Percentiles rank a stretch among this genome's conserved stretches.
Conservation (phyloP, 2,113 vertebrate genomes). For the Misgurnus anguillicaudatus region DNA sequence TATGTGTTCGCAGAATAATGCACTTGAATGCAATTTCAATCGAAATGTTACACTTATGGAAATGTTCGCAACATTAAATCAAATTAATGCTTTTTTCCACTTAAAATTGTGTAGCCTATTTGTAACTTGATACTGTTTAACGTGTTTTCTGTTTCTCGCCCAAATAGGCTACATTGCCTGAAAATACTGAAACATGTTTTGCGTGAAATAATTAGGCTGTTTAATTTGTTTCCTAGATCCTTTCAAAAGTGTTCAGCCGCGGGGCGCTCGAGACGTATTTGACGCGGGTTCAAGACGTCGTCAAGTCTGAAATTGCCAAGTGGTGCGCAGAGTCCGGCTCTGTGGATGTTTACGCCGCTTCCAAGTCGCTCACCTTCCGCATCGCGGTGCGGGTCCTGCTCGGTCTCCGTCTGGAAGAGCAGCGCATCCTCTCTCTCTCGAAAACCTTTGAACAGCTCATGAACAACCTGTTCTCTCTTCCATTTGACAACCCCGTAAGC, state of each 20-base stretch:
- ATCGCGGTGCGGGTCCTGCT: constrained; percentile 86
- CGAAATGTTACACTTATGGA: no score
- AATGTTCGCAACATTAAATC: no score
- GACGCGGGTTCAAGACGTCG: constrained; percentile 84
- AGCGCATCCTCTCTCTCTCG: constrained; percentile 80
- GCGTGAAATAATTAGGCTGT: constrained; percentile 35
- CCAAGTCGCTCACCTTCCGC: constrained; percentile 91
- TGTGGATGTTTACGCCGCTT: constrained; percentile 81
- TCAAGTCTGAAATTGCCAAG: constrained; percentile 83
- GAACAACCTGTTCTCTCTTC: constrained; percentile 96
- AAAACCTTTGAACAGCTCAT: constrained; percentile 90
- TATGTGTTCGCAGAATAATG: no score
- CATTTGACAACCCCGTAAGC: constrained; percentile 90
- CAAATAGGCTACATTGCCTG: no score
- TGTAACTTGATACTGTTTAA: no score
- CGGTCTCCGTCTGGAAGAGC: constrained; percentile 86
- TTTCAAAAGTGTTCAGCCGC: constrained; percentile 87
- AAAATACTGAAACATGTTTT: background rate
- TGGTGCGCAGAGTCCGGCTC: constrained; percentile 82
- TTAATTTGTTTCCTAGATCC: constrained; percentile 73
- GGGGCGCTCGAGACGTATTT: constrained; percentile 88
- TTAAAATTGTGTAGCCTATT: no score
- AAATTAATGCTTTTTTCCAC: no score
- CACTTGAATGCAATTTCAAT: no score
- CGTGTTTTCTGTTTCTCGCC: no score